Percentiles rank a stretch among this genome's conserved stretches.
These are phyloP conservation scores for Sarcophaga variegata DNA, from an alignment of 2,888 invertebrate species.

Conservation along the genomic window DNA sequence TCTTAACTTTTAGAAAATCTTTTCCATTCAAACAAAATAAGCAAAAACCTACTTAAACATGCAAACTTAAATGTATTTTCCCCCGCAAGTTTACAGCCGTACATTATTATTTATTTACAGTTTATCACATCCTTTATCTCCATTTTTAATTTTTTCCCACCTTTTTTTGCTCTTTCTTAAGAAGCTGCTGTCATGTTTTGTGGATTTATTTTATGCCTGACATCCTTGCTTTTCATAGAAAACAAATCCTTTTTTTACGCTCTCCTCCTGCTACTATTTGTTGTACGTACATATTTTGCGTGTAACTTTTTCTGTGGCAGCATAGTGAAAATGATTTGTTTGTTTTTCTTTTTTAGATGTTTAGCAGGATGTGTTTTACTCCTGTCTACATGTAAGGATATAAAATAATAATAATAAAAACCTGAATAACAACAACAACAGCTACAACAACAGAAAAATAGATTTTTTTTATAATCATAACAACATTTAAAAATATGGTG, in stretches of 20 bases:
- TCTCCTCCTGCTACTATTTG: too few relatives aligned
- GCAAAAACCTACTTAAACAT: constrained; percentile 5
- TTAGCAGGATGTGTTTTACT: constrained; percentile 11
- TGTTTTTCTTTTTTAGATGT: constrained; percentile 6
- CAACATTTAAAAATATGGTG: too few relatives aligned
- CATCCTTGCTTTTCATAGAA: too few relatives aligned
- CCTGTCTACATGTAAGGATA: neutral
- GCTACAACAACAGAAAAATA: too few relatives aligned
- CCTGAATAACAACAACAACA: neutral
- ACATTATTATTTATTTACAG: neutral
- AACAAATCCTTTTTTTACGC: too few relatives aligned
- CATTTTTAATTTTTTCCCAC: too few relatives aligned
- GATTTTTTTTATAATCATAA: neutral
- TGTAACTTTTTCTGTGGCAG: neutral
- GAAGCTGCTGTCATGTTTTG: constrained; percentile 30
- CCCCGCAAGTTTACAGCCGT: too few relatives aligned
- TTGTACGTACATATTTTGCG: neutral
- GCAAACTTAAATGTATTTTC: neutral
- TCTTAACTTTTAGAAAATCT: too few relatives aligned
- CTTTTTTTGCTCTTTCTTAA: neutral
- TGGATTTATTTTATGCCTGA: constrained; percentile 25
- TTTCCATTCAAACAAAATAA: neutral
- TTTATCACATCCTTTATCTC: neutral
- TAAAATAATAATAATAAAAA: too few relatives aligned
- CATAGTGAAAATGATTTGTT: constrained; percentile 2